phyloP scores from a whole-genome alignment of 1,140 invertebrate species.

The Caenorhabditis tropicalis region DNA sequence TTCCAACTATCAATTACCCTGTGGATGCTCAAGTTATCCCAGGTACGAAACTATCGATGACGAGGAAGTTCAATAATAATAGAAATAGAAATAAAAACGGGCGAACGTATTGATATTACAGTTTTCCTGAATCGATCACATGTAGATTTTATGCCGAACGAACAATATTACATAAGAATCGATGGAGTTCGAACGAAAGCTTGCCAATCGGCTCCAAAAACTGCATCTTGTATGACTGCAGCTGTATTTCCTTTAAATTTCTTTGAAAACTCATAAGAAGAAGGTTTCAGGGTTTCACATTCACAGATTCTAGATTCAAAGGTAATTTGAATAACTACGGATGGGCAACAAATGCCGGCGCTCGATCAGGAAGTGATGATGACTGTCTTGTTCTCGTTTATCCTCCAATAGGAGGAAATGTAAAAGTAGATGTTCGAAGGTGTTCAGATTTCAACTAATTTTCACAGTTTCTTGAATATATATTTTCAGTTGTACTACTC shows the following conservation, averaged over 20 bases:
- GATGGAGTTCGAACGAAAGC: not conserved
- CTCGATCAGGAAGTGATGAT: not conserved
- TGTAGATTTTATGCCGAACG: not conserved
- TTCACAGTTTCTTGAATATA: not conserved
- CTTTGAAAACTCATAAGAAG: no score
- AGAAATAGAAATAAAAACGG: no score
- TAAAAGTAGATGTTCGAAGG: slow-evolving; percentile 1
- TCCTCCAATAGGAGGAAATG: not conserved
- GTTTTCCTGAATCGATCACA: not conserved
- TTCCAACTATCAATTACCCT: no score
- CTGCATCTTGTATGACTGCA: not conserved
- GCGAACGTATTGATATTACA: not conserved
- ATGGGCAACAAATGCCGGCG: slow-evolving; percentile 1
- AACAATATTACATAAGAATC: not conserved
- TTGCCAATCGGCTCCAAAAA: not conserved
- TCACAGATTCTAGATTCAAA: not conserved
- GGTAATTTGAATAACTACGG: not conserved
- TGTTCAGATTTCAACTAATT: not conserved
- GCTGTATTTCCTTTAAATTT: no score
- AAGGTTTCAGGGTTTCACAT: not conserved
- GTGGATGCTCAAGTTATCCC: no score
- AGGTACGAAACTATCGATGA: no score
- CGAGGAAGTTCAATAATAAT: no score
- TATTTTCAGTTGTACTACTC: not conserved
- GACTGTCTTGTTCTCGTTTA: slow-evolving; percentile 15